Base-by-base conservation (phyloP, 2,888 invertebrate species). In the Drosophila mercatorum region DNA sequence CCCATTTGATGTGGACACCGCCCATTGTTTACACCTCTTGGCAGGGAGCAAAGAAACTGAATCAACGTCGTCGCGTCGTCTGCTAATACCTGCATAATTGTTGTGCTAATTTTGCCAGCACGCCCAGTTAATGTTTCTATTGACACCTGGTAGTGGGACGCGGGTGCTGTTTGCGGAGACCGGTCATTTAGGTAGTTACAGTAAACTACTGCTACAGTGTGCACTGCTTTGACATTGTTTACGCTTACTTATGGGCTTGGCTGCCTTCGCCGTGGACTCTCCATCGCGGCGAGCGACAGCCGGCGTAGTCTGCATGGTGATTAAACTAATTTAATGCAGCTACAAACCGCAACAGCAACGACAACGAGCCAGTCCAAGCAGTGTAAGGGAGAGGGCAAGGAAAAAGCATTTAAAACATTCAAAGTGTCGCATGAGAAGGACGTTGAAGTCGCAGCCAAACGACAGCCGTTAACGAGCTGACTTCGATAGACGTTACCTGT, bases 361-460 rank as follows among this genome's bases (percentile, higher is more conserved):
- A 63, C 55, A 38, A 58, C 49, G 59, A 49, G 17, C 5, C 5
- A 11, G 31, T 11, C 26, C 1, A 6, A 68, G 14, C n/a, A 14
- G 38, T 17, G 17, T 14, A 2, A 6, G 69, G 14, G n/a, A 14
- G 38, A 55, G 53, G 38, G 82, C 78, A 75, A 80, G 80, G 82
- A 88, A 88, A 86, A 89, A 85, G 68, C 90, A 85, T 85, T 86
- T 89, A 89, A 86, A 89, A 76, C 82, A 89, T 89, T 89, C 83
- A 89, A 85, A 89, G 90, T 89, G 90, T 85, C 88, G 88, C 85
- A 77, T 75, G 82, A 76, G 74, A 82, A 79, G 75, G 78, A 81
- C 81, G 61, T 62, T 52, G 51, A 67, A 63, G 68, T 72, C 61
- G 10, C 7, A 60, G 69, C 38, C 36, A 46, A 46, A n/a, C 60